phyloP scores from a whole-genome alignment of 2,113 vertebrate species.

The Myotis yumanensis region DNA sequence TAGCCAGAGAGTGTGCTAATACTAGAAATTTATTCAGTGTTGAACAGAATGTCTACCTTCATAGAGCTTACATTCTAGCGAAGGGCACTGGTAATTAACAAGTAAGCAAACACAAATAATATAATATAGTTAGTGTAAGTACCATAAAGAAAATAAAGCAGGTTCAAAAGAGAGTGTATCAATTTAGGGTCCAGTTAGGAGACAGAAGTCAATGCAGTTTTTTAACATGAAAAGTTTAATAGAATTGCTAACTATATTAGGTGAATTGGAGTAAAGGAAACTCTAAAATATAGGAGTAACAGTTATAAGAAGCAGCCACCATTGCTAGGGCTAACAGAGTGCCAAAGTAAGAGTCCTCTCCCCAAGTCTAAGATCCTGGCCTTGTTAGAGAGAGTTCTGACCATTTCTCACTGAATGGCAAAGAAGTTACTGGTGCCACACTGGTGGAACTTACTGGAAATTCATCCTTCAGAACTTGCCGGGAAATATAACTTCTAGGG shows the following conservation, averaged over 20 bases:
- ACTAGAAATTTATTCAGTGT: not conserved
- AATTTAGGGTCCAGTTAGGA: not conserved
- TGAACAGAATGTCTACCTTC: not conserved
- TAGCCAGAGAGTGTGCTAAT: not conserved
- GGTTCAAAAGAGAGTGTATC: not conserved
- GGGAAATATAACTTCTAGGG: not conserved
- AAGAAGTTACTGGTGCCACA: not conserved
- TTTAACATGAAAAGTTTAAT: slow-evolving; percentile 43
- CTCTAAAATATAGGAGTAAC: not conserved
- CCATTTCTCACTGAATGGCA: not conserved
- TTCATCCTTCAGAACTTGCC: not conserved
- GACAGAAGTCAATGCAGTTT: not conserved
- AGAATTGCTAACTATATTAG: not conserved
- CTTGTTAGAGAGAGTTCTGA: not conserved
- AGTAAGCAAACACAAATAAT: slow-evolving; percentile 23
- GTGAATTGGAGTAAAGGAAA: not conserved
- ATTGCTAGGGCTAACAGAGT: not conserved
- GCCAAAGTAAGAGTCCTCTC: not conserved
- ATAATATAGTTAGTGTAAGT: slow-evolving; percentile 10
- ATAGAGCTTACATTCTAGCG: not conserved
- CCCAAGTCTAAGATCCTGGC: not conserved
- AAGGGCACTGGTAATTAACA: slow-evolving; percentile 11
- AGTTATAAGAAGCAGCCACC: not conserved
- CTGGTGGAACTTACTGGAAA: not conserved
- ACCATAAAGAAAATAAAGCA: not conserved